Evolutionary conservation across 2,888 invertebrate genomes (phyloP), one percentile per base, ranked within the genome.

Genomic region (Agonopterix arenella): DNA sequence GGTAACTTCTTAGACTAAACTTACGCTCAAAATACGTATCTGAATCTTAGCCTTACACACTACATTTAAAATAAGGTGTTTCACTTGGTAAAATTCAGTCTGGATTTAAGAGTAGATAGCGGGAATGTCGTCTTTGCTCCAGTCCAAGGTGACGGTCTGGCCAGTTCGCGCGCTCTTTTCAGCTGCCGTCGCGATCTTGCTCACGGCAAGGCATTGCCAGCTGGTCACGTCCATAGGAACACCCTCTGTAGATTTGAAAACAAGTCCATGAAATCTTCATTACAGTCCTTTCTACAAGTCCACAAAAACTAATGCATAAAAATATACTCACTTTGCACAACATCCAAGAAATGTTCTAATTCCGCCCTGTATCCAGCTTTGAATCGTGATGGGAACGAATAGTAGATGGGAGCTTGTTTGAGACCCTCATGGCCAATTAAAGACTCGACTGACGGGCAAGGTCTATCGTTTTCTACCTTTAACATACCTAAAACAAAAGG

Each of bases 311-410:
- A 28, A 28, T 28, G 18, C 18, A 28, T 7, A 28, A 28, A 28
- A 28, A 28, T 37, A 28, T 40, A 60, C 74, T 73, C 70, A 81
- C 92, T 86, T 57, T 89, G 83, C 1, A 90, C 74, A 10, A 92
- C 79, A 55, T 91, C 89, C 46, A 93, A 61, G 66, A 93, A 93
- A 63, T 92, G 91, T n/a, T 92, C 90, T 60, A 92, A 71, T 63
- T 92, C 92, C 0, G 62, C 57, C 44, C 70, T 64, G 67, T 93
- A 93, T 1, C 85, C 91, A 40, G 80, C 73, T 55, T 66, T 76
- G 65, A 84, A 92, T 28, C 93, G 85, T 0, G 92, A 92, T 0
- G 92, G 80, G 67, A 93, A 93, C 0, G 92, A 92, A 69, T 90
- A 91, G 77, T 75, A 91, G 57, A 92, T 92, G 1, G 92, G 92